Percentiles rank a stretch among this genome's conserved stretches.
Evolutionary conservation across 2,797 vertebrate species (phyloP).

Genomic region (Neosilurus mollespiculum): DNA sequence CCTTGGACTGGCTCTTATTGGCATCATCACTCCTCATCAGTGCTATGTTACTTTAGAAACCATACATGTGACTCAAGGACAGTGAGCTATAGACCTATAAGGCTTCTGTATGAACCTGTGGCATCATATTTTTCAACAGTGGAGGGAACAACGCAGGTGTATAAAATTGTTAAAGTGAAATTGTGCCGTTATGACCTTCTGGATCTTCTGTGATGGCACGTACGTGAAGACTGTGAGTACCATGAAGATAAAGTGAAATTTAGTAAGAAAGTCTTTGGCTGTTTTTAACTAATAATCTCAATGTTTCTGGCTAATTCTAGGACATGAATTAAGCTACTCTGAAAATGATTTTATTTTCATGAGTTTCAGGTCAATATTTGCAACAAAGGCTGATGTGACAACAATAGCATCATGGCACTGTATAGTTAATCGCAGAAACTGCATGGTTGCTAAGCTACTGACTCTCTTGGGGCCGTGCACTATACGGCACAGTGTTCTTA

Average conservation of each 20-base stretch:
- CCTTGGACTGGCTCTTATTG: constrained; percentile 15
- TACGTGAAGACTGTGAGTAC: too few species aligned
- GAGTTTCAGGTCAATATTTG: constrained; percentile 67
- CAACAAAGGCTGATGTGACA: constrained; percentile 83
- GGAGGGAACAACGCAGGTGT: constrained; percentile 10
- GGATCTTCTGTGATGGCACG: background rate
- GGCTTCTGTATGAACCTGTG: constrained; percentile 10
- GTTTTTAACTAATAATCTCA: constrained; percentile 1
- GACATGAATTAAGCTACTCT: constrained; percentile 20
- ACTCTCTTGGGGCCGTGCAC: constrained; percentile 81
- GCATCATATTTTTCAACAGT: constrained; percentile 24
- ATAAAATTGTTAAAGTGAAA: constrained; percentile 31
- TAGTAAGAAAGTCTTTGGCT: background rate
- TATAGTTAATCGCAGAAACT: constrained; percentile 89
- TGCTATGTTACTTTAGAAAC: constrained; percentile 21
- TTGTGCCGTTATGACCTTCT: constrained; percentile 11
- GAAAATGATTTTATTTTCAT: constrained; percentile 32
- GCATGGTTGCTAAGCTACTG: constrained; percentile 86
- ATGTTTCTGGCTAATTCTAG: constrained; percentile 18
- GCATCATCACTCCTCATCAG: constrained; percentile 34
- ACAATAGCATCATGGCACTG: constrained; percentile 88
- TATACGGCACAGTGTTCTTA: constrained; percentile 93
- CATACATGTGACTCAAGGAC: constrained; percentile 30
- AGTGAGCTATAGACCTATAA: constrained; percentile 17
- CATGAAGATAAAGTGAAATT: constrained; percentile 9